Evolutionary conservation across 2,113 vertebrate genomes (phyloP).

Genomic region (Pterocles orientalis): DNA sequence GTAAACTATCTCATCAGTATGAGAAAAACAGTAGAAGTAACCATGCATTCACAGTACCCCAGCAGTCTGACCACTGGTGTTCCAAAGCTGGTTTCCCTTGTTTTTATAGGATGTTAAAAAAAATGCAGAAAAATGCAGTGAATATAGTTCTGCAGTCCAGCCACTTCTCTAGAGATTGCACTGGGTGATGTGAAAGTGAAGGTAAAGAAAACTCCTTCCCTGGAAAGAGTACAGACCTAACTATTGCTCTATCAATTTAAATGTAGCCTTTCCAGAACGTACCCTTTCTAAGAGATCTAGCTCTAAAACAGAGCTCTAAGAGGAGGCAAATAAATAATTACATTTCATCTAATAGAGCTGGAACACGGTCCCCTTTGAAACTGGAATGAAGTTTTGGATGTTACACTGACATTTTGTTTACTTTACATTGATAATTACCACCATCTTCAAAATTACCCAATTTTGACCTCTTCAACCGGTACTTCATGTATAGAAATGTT

Average conservation of each 20-base stretch:
- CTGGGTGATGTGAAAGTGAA: not conserved
- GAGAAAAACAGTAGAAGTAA: not conserved
- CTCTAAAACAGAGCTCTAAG: not conserved
- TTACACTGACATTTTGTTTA: not conserved
- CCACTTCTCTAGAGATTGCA: not conserved
- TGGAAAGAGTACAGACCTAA: not conserved
- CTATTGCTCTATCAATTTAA: not conserved
- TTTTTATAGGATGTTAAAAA: not conserved
- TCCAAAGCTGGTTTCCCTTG: not conserved
- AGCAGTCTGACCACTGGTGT: not conserved
- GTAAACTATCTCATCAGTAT: not conserved
- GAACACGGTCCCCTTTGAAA: not conserved
- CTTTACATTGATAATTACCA: not conserved
- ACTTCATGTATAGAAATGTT: not conserved
- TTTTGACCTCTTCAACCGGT: not conserved
- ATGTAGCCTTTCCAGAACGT: not conserved
- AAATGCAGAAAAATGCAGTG: not conserved
- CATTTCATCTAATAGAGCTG: not conserved
- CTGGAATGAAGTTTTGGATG: not conserved
- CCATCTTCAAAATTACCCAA: not conserved
- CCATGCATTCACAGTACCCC: rapidly evolving
- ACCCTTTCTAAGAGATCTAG: not conserved
- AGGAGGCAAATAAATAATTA: not conserved
- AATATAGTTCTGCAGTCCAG: not conserved
- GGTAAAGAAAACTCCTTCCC: not conserved